phyloP scores from a whole-genome alignment of 1,140 invertebrate genomes.

The Dreissena polymorpha region DNA sequence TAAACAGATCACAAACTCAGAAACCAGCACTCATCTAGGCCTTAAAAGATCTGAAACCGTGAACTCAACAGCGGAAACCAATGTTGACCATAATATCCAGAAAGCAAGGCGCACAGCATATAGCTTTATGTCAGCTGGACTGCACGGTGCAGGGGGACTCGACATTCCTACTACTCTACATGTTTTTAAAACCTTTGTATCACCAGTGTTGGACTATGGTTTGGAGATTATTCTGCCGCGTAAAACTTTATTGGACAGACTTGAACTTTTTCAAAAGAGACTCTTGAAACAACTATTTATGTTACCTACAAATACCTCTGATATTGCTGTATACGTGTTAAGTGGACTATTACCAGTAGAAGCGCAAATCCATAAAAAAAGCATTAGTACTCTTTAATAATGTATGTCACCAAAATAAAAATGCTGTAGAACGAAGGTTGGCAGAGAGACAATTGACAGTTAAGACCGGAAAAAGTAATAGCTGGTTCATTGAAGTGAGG shows the following conservation, averaged over 20 bases:
- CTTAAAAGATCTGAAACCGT: constrained; percentile 6
- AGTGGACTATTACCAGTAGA: constrained; percentile 14
- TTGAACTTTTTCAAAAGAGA: constrained; percentile 13
- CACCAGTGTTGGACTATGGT: constrained; percentile 1
- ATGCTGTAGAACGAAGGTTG: no score
- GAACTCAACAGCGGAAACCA: neutral
- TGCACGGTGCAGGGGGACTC: constrained; percentile 5
- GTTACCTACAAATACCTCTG: constrained; percentile 3
- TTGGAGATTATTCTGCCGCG: constrained; percentile 2
- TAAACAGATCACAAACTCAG: neutral
- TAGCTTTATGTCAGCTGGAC: constrained; percentile 13
- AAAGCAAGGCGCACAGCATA: constrained; percentile 21
- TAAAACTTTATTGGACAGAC: neutral
- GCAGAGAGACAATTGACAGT: no score
- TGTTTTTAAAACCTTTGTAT: neutral
- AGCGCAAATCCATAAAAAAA: constrained; percentile 6
- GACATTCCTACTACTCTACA: neutral
- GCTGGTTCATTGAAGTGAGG: no score
- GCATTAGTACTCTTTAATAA: constrained; percentile 5
- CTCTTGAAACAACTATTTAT: constrained; percentile 22
- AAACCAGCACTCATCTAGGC: constrained; percentile 13
- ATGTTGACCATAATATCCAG: constrained; percentile 8
- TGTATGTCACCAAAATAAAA: constrained; percentile 4
- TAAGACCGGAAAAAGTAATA: no score
- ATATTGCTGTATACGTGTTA: constrained; percentile 5